Evolutionary conservation across 1,140 invertebrate genomes (phyloP).

Genomic region (Stegodyphus dumicola): DNA sequence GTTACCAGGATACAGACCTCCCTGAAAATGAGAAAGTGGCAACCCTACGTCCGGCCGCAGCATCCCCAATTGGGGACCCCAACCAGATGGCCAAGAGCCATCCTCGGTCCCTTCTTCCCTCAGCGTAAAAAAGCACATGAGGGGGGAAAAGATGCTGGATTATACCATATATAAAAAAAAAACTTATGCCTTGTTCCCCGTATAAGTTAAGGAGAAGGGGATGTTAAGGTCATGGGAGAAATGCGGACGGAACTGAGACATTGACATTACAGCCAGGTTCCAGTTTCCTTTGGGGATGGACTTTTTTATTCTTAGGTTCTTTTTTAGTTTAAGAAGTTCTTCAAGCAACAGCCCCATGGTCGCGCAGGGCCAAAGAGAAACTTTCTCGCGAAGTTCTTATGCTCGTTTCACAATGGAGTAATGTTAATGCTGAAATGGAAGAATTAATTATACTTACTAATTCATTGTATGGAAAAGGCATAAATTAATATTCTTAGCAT

Average conservation of each 20-base stretch:
- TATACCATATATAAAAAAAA: constrained; percentile 34
- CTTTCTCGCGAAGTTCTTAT: too few relatives aligned
- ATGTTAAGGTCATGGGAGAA: constrained; percentile 60
- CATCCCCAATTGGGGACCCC: constrained; percentile 39
- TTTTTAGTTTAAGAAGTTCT: background rate
- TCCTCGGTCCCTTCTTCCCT: constrained; percentile 36
- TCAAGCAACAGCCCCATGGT: background rate
- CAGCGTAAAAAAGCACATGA: background rate
- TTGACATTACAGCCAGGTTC: constrained; percentile 61
- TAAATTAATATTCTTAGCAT: too few relatives aligned
- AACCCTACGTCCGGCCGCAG: constrained; percentile 54
- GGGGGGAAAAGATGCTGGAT: constrained; percentile 3
- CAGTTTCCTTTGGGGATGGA: constrained; percentile 50
- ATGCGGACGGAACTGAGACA: constrained; percentile 54
- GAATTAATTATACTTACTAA: too few relatives aligned
- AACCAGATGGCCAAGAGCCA: constrained; percentile 60
- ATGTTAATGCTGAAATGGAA: too few relatives aligned
- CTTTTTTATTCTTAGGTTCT: constrained; percentile 23
- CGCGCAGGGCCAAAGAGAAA: background rate
- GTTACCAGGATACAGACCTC: too few relatives aligned
- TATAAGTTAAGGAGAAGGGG: constrained; percentile 53
- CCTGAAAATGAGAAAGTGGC: background rate
- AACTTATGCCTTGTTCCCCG: constrained; percentile 36
- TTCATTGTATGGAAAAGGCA: too few relatives aligned
- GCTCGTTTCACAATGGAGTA: too few relatives aligned